phyloP scores from a whole-genome alignment of 2,888 invertebrate genomes.

The Pseudococcus longispinus region DNA sequence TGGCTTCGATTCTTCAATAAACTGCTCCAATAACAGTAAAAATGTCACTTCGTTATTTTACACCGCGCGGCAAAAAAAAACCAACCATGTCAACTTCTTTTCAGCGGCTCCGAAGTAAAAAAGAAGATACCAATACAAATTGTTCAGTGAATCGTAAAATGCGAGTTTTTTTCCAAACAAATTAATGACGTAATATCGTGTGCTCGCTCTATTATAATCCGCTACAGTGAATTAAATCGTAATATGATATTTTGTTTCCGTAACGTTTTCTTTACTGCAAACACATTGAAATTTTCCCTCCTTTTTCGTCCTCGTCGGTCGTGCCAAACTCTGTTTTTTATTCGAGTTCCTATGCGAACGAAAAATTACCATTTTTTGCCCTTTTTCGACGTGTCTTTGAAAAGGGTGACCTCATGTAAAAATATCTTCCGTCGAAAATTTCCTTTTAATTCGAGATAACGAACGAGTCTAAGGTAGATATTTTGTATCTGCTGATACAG shows the following conservation, averaged over 20 bases:
- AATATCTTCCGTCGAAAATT: neutral
- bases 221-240: slow-evolving; percentile 30
- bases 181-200: slow-evolving; percentile 18
- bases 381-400: neutral
- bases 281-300: neutral
- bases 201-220: neutral
- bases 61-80: neutral
- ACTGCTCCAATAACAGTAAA: slow-evolving; percentile 50
- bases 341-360: neutral
- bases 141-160: slow-evolving; percentile 21
- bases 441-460: neutral
- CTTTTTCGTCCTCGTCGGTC: neutral
- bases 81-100: slow-evolving; percentile 2
- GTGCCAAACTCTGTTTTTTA: neutral
- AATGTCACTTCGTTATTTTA: slow-evolving; percentile 50
- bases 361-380: neutral
- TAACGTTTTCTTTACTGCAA: neutral
- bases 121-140: neutral
- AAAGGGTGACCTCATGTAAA: neutral
- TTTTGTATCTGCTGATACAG: neutral
- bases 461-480: neutral
- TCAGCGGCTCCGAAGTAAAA: neutral
- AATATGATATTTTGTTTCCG: slow-evolving; percentile 35
- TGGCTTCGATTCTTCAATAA: slow-evolving; percentile 48
- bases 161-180: neutral